A percentile compares a stretch with the other conserved stretches of the same genome.
Conservation (phyloP, 2,113 vertebrate species). For the Oncorhynchus tshawytscha region DNA sequence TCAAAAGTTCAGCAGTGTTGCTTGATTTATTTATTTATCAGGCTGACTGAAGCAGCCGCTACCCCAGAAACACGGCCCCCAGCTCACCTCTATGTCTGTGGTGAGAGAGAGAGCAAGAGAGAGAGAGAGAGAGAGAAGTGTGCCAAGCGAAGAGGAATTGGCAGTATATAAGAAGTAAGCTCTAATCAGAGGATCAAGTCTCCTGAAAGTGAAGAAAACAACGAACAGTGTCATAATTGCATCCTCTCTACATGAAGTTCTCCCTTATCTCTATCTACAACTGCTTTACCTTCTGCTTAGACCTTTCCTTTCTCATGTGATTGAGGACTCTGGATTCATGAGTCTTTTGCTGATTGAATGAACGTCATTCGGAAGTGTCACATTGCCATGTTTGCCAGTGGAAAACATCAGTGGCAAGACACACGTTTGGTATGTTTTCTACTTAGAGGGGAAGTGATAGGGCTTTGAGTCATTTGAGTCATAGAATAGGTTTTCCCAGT, state of each 20-base stretch:
- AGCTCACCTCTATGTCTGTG: not conserved
- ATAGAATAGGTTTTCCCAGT: conserved; percentile 19
- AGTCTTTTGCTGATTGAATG: too few species aligned
- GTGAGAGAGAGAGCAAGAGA: not conserved
- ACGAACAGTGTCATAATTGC: too few species aligned
- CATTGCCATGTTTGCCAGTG: too few species aligned
- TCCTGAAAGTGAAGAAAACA: not conserved
- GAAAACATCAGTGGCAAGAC: too few species aligned
- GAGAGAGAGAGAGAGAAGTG: not conserved
- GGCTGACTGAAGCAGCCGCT: not conserved
- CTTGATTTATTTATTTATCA: conserved; percentile 11
- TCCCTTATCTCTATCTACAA: too few species aligned
- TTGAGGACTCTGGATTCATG: too few species aligned
- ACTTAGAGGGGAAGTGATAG: conserved; percentile 32
- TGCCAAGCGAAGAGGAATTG: not conserved
- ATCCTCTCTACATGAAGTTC: not conserved
- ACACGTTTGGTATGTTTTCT: not conserved
- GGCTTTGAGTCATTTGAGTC: conserved; percentile 25
- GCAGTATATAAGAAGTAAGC: not conserved
- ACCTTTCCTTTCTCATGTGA: too few species aligned
- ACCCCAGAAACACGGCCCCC: not conserved
- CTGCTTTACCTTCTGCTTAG: too few species aligned
- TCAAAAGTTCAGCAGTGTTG: conserved; percentile 11
- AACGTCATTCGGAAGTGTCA: too few species aligned
- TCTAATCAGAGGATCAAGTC: not conserved